Conservation (phyloP, 2,797 vertebrate genomes). For the Ctenosaura bakeri region DNA sequence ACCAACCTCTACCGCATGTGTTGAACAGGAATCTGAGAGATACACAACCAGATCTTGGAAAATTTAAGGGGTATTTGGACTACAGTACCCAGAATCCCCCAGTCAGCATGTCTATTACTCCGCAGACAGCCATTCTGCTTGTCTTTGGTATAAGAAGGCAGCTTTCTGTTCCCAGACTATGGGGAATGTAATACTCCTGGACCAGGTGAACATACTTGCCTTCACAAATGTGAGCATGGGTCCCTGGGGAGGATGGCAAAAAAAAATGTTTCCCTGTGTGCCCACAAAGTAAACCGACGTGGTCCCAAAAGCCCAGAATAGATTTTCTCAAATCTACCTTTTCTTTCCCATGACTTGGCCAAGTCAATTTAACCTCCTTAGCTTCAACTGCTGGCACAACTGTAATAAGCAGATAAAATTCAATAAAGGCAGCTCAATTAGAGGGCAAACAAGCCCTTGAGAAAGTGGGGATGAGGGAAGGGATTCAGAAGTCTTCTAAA, state of each 20-base stretch:
- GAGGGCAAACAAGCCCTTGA: background rate
- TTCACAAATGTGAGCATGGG: background rate
- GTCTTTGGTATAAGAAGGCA: background rate
- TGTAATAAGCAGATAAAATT: constrained; percentile 24
- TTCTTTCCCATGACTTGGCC: background rate
- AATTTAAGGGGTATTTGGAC: no score
- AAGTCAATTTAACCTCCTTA: background rate
- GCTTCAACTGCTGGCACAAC: background rate
- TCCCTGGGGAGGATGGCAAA: background rate
- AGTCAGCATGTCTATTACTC: no score
- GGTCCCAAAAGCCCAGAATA: background rate
- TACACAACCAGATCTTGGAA: background rate
- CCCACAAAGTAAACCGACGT: background rate
- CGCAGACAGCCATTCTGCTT: no score
- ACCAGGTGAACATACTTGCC: background rate
- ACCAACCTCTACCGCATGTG: background rate
- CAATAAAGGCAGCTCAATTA: background rate
- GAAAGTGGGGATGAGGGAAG: background rate
- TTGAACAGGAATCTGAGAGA: background rate
- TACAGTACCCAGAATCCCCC: no score
- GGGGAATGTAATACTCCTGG: background rate
- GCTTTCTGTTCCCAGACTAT: background rate
- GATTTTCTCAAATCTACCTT: constrained; percentile 1
- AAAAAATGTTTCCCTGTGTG: background rate
- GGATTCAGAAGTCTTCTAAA: background rate